Base-by-base conservation (phyloP, 1,140 invertebrate species). In the Aphelinus atriplicis region DNA sequence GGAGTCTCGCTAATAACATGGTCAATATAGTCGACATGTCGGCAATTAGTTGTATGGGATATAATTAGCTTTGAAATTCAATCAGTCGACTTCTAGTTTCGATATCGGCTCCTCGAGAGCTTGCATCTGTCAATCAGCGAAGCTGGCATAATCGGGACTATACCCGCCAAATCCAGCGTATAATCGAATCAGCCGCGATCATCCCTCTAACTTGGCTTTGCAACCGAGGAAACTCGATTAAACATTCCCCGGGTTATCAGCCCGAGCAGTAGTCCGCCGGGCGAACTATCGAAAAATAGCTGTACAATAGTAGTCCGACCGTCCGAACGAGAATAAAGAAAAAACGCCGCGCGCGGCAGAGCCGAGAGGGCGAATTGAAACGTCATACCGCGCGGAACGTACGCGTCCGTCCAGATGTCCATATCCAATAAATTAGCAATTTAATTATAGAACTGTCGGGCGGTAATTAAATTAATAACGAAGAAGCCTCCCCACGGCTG, bases 391-490 rank as follows among this genome's bases (percentile, higher is more conserved):
- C 79, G 78, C 1, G 78, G 77, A 84, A 83, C 82, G 81, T 84
- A 3, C 68, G 70, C 71, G 74, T 80, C 80, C 78, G 79, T 78
- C 80, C 82, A 80, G 81, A 85, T 84, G 79, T 81, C 78, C 83
- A 84, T 82, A 84, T 82, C 84, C 83, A 84, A 87, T 87, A 86
- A 87, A 87, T 87, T 87, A 86, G 85, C 85, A 86, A 87, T 87
- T 87, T 87, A 87, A 87, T 87, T 87, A 87, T 86, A 84, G 84
- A 87, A 86, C 86, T 87, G 86, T 87, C 86, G 84, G 82, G 79
- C 80, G 81, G 81, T 87, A 86, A 87, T 87, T 87, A 87, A 87
- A 87, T 87, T 87, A 87, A 87, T 87, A 87, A 87, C 84, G 83
- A 87, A 85, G 85, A 42, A 3, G 46, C 26, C 26, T 26, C 26